These are phyloP conservation scores for Antechinus flavipes DNA, from an alignment of 2,113 vertebrate species.

Conservation along the genomic window DNA sequence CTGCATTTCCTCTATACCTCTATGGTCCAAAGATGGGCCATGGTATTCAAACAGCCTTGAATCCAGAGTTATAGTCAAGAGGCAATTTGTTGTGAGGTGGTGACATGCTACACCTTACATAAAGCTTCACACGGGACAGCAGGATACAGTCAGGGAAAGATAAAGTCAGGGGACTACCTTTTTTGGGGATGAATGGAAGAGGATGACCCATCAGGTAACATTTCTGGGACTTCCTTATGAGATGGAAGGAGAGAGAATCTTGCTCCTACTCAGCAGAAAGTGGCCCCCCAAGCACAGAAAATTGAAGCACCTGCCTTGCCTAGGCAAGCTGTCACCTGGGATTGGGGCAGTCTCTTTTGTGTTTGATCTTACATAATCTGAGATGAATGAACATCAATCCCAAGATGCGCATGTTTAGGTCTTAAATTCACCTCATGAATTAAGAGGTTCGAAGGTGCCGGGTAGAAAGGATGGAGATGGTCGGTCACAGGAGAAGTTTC, in stretches of 20 bases:
- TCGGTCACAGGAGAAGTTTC: neutral
- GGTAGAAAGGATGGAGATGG: neutral
- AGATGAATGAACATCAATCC: neutral
- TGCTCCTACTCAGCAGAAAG: neutral
- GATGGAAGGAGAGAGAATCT: neutral
- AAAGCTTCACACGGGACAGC: neutral
- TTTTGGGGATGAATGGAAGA: neutral
- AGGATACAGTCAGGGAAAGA: neutral
- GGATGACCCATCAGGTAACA: neutral
- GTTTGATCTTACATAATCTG: neutral
- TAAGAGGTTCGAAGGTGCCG: neutral
- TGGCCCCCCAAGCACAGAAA: neutral
- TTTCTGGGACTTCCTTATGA: neutral
- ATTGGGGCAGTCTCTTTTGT: neutral
- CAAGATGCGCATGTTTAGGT: neutral
- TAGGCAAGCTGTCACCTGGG: neutral
- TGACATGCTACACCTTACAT: neutral
- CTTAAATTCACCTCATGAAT: neutral
- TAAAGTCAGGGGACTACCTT: neutral
- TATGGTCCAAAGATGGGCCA: conserved; percentile 43
- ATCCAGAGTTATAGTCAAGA: conserved; percentile 49
- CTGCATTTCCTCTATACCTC: conserved; percentile 24
- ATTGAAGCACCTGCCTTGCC: neutral
- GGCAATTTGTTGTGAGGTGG: neutral
- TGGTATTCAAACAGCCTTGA: conserved; percentile 6